A percentile compares a stretch with the other conserved stretches of the same genome.
These are phyloP conservation scores for Lepus oiostolus DNA, from an alignment of 2,797 vertebrate genomes.

Conservation along the genomic window DNA sequence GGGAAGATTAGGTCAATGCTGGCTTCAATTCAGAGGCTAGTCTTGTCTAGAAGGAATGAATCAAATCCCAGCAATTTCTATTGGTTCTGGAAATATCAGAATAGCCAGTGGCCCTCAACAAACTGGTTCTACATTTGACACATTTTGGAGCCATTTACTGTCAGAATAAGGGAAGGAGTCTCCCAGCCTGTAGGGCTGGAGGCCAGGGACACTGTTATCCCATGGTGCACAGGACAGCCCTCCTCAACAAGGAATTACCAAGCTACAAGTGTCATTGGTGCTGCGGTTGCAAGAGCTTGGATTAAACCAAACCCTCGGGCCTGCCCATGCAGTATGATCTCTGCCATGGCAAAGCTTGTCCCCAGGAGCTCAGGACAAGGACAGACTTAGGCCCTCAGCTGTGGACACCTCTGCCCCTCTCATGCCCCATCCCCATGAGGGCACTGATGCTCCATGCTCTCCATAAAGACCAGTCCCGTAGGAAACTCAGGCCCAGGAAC, in stretches of 20 bases:
- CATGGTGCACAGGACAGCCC: fast-evolving
- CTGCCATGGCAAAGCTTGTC: not conserved
- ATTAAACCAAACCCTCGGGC: not conserved
- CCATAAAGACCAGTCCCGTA: fast-evolving
- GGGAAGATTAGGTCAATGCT: not conserved
- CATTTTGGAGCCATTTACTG: not conserved
- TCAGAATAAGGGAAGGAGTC: not conserved
- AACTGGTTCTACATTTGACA: not conserved
- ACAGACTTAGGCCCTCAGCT: not conserved
- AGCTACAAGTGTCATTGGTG: not conserved
- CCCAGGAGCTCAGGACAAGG: fast-evolving
- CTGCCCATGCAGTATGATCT: not conserved
- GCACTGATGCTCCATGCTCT: not conserved
- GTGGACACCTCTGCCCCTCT: not conserved
- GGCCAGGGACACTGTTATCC: not conserved
- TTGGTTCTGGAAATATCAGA: not conserved
- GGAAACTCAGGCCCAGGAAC: not conserved
- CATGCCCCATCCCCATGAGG: not conserved
- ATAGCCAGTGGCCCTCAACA: not conserved
- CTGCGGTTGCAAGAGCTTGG: not conserved
- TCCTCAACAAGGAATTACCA: not conserved
- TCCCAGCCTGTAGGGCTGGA: not conserved
- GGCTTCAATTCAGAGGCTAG: not conserved
- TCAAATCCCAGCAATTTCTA: not conserved
- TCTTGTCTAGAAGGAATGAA: not conserved